A percentile compares a stretch with the other conserved stretches of the same genome.
Evolutionary conservation across 1,140 invertebrate genomes (phyloP).

Genomic region (Augochlora pura): DNA sequence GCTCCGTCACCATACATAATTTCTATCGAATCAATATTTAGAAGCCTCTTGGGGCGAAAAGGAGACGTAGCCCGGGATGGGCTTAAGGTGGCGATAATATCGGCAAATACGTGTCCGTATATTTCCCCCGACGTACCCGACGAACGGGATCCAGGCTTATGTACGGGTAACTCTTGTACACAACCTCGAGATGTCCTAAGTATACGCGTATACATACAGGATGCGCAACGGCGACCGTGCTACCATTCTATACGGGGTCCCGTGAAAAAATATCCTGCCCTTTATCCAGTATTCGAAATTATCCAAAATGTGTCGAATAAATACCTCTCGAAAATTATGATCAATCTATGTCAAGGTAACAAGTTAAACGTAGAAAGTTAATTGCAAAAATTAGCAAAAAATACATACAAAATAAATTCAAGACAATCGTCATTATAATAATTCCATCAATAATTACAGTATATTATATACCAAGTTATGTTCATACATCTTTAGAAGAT

Average conservation of each 20-base stretch:
- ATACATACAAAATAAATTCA: no score
- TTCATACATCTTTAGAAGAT: no score
- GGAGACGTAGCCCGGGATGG: constrained; percentile 1
- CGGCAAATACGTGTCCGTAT: constrained; percentile 40
- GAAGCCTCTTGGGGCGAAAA: constrained; percentile 21
- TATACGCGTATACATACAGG: constrained; percentile 36
- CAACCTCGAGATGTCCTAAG: constrained; percentile 45
- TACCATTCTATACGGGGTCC: constrained; percentile 3
- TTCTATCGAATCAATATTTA: constrained; percentile 28
- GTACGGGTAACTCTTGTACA: constrained; percentile 26
- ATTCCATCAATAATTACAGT: no score
- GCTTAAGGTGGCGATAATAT: constrained; percentile 56
- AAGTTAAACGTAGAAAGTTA: no score
- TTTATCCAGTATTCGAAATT: no score
- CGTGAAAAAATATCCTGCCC: neutral
- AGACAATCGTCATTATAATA: no score
- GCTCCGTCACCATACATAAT: constrained; percentile 3
- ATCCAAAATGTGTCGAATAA: no score
- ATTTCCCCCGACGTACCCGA: constrained; percentile 55
- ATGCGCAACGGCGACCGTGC: constrained; percentile 32
- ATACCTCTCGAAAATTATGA: no score
- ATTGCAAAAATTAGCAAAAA: no score
- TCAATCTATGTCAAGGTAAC: no score
- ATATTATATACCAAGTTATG: no score
- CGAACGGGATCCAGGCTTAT: constrained; percentile 64